These are phyloP conservation scores for Agonopterix arenella DNA, from an alignment of 2,888 invertebrate species.

Conservation along the genomic window DNA sequence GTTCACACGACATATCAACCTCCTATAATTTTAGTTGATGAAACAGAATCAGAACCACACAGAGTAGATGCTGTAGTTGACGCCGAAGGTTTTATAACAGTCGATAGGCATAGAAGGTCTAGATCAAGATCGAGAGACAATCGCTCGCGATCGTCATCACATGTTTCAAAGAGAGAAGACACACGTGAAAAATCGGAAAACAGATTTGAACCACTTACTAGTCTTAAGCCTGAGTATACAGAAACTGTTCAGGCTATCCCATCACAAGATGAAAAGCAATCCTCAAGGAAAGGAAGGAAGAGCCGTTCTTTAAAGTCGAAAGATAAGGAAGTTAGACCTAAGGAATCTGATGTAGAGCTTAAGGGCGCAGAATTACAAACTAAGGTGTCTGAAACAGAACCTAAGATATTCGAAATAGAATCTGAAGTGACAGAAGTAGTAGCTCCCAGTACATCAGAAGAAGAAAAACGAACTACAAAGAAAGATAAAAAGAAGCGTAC, in stretches of 20 bases:
- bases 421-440: neutral
- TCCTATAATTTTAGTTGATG: conserved; percentile 56
- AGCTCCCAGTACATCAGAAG: conserved; percentile 31
- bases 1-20: conserved; percentile 23
- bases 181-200: conserved; percentile 50
- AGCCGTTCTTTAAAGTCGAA: conserved; percentile 56
- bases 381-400: too few species aligned
- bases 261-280: conserved; percentile 32
- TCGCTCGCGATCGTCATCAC: conserved; percentile 42
- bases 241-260: conserved; percentile 23
- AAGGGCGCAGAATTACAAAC: too few species aligned
- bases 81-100: conserved; percentile 66
- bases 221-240: conserved; percentile 33
- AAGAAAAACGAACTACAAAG: conserved; percentile 40
- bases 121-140: conserved; percentile 73
- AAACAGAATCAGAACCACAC: conserved; percentile 34
- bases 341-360: conserved; percentile 15
- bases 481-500: conserved; percentile 55
- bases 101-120: conserved; percentile 64
- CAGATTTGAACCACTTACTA: conserved; percentile 48
- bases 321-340: conserved; percentile 49
- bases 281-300: conserved; percentile 35
- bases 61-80: conserved; percentile 44
- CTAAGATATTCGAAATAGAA: too few species aligned
- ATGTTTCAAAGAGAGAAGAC: conserved; percentile 24